Evolutionary conservation across 2,888 invertebrate species (phyloP).

Genomic region (Falcaria lacertinaria): DNA sequence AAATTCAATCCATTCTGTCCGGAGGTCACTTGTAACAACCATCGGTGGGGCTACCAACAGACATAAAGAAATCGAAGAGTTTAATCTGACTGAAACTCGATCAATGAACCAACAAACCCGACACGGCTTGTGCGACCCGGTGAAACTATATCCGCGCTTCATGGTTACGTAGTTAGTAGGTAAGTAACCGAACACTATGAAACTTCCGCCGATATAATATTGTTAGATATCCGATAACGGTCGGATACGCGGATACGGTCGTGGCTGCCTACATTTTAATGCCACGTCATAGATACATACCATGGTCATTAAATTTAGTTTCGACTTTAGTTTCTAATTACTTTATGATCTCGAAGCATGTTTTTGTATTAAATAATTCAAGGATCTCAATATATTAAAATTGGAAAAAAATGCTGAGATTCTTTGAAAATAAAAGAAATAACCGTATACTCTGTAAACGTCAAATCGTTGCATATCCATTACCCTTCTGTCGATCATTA

Average conservation of each 20-base stretch:
- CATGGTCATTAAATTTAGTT: not conserved
- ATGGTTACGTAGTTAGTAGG: slow-evolving; percentile 40
- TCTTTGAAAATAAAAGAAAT: no score
- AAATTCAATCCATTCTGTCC: no score
- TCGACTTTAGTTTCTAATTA: no score
- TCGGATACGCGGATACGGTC: slow-evolving; percentile 54
- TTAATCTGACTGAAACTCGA: slow-evolving; percentile 69
- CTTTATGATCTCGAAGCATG: no score
- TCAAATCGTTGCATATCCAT: not conserved
- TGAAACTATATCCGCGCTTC: slow-evolving; percentile 62
- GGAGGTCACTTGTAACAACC: no score
- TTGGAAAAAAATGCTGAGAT: no score
- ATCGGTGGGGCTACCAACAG: slow-evolving; percentile 28
- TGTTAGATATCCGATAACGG: slow-evolving; percentile 61
- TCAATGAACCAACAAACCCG: slow-evolving; percentile 61
- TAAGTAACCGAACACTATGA: slow-evolving; percentile 53
- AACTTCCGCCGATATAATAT: slow-evolving; percentile 49
- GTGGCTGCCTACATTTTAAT: slow-evolving; percentile 36
- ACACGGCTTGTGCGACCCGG: slow-evolving; percentile 37
- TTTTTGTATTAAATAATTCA: no score
- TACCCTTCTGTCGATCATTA: not conserved
- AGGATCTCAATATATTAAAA: no score
- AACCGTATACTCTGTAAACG: not conserved
- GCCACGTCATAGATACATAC: not conserved
- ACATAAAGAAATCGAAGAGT: slow-evolving; percentile 27